Evolutionary conservation across 2,888 invertebrate species (phyloP).

Genomic region (Drosophila cognata): DNA sequence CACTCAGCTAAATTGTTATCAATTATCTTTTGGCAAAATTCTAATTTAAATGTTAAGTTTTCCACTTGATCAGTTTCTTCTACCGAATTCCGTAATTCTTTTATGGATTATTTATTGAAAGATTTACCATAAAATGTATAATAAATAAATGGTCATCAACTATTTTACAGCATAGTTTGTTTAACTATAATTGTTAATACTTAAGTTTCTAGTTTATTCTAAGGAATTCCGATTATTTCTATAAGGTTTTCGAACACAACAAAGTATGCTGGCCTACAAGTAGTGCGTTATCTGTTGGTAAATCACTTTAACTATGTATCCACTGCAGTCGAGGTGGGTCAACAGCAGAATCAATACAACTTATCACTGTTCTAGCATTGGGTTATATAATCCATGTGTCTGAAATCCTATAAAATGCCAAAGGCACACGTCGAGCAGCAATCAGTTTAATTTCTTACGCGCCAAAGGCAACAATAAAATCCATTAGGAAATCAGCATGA

Average conservation of each 20-base stretch:
- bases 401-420: slow-evolving; percentile 42
- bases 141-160: background rate
- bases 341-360: slow-evolving; percentile 57
- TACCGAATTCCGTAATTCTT: background rate
- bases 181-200: background rate
- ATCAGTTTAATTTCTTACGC: slow-evolving; percentile 36
- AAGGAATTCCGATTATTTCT: background rate
- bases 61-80: too few relatives aligned
- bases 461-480: background rate
- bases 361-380: slow-evolving; percentile 4
- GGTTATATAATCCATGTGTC: slow-evolving; percentile 12
- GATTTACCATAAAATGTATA: background rate
- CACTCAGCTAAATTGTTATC: background rate
- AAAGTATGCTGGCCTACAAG: background rate
- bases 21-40: background rate
- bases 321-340: slow-evolving; percentile 38
- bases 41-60: background rate
- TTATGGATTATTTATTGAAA: background rate
- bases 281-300: slow-evolving; percentile 7
- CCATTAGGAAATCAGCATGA: slow-evolving; percentile 40
- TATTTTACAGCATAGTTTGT: background rate
- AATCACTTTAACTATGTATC: slow-evolving; percentile 10
- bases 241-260: background rate
- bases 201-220: background rate
- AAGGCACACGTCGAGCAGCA: background rate